These are phyloP conservation scores for Sclerurus mexicanus DNA, from an alignment of 2,113 vertebrate genomes.

Conservation along the genomic window DNA sequence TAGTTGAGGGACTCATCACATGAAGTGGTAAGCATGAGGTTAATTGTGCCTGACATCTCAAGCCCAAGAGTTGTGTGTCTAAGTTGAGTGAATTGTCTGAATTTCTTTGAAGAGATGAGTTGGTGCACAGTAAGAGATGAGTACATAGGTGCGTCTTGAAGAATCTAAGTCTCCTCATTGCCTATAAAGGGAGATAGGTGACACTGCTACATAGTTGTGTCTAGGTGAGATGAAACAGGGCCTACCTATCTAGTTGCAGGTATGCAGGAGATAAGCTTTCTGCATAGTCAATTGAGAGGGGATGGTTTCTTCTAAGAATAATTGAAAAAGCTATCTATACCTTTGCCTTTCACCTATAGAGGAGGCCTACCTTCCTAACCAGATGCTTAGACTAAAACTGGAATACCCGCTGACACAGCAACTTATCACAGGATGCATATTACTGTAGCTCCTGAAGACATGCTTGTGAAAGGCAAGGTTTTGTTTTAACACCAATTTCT, in stretches of 20 bases:
- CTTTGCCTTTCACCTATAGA: not conserved
- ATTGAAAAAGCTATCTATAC: not conserved
- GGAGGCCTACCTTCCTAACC: not conserved
- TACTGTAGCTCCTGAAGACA: not conserved
- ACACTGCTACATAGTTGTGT: not conserved
- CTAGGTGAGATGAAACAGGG: not conserved
- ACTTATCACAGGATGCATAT: not conserved
- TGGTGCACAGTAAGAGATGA: not conserved
- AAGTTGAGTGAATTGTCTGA: not conserved
- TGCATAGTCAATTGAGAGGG: not conserved
- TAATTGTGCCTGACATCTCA: not conserved
- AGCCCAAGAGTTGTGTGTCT: not conserved
- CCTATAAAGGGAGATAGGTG: not conserved
- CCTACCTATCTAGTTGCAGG: not conserved
- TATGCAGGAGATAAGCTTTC: not conserved
- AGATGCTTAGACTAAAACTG: not conserved
- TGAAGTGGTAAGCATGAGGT: rapidly evolving
- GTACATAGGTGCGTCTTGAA: not conserved
- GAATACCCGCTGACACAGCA: not conserved
- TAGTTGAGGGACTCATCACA: not conserved
- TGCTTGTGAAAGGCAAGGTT: not conserved
- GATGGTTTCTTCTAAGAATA: not conserved
- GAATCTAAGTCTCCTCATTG: not conserved
- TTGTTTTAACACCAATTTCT: not conserved
- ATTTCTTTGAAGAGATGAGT: not conserved